phyloP scores from a whole-genome alignment of 2,797 vertebrate species.

The Molossus alvarezi region DNA sequence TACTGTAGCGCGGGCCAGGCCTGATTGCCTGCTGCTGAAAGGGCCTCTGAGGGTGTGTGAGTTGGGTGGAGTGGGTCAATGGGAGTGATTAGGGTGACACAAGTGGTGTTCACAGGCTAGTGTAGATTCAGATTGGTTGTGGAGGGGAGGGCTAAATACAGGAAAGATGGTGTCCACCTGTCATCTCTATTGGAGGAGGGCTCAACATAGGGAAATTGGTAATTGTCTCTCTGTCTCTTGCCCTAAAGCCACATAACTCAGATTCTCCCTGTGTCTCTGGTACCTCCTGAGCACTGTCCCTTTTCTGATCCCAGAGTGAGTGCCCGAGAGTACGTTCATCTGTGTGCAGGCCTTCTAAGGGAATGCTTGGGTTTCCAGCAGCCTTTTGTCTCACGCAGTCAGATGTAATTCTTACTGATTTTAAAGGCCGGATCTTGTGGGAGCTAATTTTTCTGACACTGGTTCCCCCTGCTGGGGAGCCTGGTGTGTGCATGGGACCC shows the following conservation, averaged over 20 bases:
- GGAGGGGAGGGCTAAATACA: not conserved
- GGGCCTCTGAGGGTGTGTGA: not conserved
- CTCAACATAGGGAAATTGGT: not conserved
- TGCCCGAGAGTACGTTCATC: not conserved
- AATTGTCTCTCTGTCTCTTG: not conserved
- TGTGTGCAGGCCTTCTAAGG: not conserved
- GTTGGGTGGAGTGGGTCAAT: not conserved
- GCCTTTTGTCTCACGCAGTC: not conserved
- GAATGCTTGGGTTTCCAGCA: not conserved
- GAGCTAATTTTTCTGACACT: not conserved
- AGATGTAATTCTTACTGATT: not conserved
- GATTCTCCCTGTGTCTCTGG: not conserved
- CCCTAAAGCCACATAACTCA: not conserved
- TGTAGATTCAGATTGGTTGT: not conserved
- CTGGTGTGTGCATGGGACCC: not conserved
- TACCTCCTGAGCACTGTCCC: not conserved
- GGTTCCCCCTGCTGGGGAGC: not conserved
- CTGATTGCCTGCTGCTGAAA: not conserved
- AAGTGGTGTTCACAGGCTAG: not conserved
- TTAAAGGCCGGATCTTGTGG: not conserved
- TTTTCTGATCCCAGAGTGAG: not conserved
- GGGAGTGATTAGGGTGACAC: not conserved
- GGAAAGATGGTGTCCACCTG: not conserved
- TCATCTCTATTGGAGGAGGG: not conserved
- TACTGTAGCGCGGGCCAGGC: not conserved